Base-by-base conservation (phyloP, 2,888 invertebrate species). In the Pristionchus arcanus region DNA sequence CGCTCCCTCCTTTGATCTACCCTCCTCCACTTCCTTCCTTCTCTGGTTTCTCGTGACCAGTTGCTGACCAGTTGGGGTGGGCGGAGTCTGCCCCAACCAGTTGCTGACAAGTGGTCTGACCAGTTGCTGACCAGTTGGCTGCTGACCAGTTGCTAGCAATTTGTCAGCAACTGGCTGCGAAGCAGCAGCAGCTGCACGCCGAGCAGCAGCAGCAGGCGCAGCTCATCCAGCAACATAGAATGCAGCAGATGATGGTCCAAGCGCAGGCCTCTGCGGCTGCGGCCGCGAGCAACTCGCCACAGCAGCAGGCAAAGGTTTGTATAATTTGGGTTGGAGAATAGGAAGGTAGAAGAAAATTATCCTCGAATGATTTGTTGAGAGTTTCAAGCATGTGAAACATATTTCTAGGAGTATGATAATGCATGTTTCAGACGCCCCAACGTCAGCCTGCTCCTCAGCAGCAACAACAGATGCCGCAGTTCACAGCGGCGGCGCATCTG, bases 171-270 rank as follows among this genome's bases (percentile, higher is more conserved):
- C n/a, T 49, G 5, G 77, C 77, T 25, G 77, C 77, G 3, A 77
- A 42, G 42, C 42, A 37, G 42, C 42, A 25, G 37, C 31, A 71
- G 31, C 71, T 13, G 71, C 71, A 11, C 5, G 49, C 49, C 59
- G 37, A 42, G 77, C 77, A 77, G 77, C 42, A 77, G 77, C 77
- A 77, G 42, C 42, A 42, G 77, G 13, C 34, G 42, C 77, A 42
- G 37, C 5, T 37, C 16, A 59, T 59, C 59, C 16, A 11, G 74
- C 74, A 74, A 21, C 74, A 74, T 9, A 34, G 37, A 2, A 74
- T 74, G 74, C 74, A 74, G 77, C 77, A 77, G 77, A 42, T 77
- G 37, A 7, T 77, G 42, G 37, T 4, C 25, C 77, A 77, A 49
- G 37, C 34, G 19, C 74, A 74, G 28, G 68, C 68, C 11, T 53